A percentile compares a stretch with the other conserved stretches of the same genome.
Conservation (phyloP, 2,888 invertebrate genomes). For the Cheilosia pagana region DNA sequence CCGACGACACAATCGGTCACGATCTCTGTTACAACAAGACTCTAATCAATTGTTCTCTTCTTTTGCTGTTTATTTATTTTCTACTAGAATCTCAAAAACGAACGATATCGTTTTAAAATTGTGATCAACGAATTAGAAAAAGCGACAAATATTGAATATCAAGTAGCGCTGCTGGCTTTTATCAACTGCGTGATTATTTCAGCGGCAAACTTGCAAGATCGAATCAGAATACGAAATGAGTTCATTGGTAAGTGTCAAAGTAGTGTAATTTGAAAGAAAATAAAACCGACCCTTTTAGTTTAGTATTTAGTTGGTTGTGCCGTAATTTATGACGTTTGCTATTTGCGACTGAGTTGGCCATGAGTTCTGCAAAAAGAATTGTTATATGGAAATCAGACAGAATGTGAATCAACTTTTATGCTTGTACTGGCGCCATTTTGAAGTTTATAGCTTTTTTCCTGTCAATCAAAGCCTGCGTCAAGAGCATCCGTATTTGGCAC, state of each 20-base stretch:
- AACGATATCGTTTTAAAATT: constrained; percentile 94
- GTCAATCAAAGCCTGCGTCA: constrained; percentile 51
- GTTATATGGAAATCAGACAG: constrained; percentile 49
- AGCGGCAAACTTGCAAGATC: constrained; percentile 92
- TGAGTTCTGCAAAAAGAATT: constrained; percentile 77
- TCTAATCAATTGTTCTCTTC: constrained; percentile 20
- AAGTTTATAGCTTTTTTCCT: constrained; percentile 14
- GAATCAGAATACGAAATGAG: constrained; percentile 95
- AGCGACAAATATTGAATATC: constrained; percentile 91
- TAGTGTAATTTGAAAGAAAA: constrained; percentile 41
- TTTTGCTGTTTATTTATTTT: constrained; percentile 25
- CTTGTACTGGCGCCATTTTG: constrained; percentile 58
- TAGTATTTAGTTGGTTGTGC: no score
- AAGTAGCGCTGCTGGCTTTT: constrained; percentile 95
- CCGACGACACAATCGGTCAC: constrained; percentile 27
- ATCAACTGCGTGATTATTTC: constrained; percentile 98
- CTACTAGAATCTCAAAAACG: constrained; percentile 91
- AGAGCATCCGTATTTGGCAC: constrained; percentile 54
- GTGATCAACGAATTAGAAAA: constrained; percentile 94
- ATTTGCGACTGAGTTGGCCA: constrained; percentile 72
- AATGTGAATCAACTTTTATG: constrained; percentile 2
- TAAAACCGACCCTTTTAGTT: constrained; percentile 57
- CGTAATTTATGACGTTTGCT: no score
- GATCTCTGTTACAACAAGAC: constrained; percentile 45
- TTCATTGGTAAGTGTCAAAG: constrained; percentile 91